Evolutionary conservation across 2,888 invertebrate species (phyloP).

Genomic region (Tortricodes alternella): DNA sequence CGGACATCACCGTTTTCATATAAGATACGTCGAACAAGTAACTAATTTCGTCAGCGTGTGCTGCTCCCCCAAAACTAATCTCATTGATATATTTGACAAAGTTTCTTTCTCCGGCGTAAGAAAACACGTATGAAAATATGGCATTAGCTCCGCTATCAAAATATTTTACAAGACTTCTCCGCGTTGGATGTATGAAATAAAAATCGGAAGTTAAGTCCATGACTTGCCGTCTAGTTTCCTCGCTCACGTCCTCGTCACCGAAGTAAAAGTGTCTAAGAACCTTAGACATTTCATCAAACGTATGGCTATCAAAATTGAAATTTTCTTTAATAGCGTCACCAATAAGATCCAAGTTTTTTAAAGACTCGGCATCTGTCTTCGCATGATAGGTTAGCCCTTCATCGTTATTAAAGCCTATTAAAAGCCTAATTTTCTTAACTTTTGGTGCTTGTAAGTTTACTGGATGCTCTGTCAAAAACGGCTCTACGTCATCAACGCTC

Average conservation of each 20-base stretch:
- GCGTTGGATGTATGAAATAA: conserved; percentile 43
- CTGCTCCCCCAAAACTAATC: conserved; percentile 14
- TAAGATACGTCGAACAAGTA: conserved; percentile 27
- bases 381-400: neutral
- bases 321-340: conserved; percentile 8
- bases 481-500: neutral
- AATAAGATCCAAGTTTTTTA: neutral
- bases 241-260: conserved; percentile 35
- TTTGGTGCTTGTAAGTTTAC: conserved; percentile 13
- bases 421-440: neutral
- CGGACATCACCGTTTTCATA: neutral
- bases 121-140: conserved; percentile 21
- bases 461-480: conserved; percentile 5
- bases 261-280: conserved; percentile 40
- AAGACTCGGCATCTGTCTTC: conserved; percentile 2
- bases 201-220: conserved; percentile 49
- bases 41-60: conserved; percentile 27
- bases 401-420: conserved; percentile 19
- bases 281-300: conserved; percentile 35
- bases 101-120: conserved; percentile 25
- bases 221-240: conserved; percentile 43
- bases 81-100: neutral
- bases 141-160: conserved; percentile 1
- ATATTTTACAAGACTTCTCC: conserved; percentile 41
- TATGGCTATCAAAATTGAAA: conserved; percentile 34